phyloP scores from a whole-genome alignment of 2,113 vertebrate species.

The Echinops telfairi region DNA sequence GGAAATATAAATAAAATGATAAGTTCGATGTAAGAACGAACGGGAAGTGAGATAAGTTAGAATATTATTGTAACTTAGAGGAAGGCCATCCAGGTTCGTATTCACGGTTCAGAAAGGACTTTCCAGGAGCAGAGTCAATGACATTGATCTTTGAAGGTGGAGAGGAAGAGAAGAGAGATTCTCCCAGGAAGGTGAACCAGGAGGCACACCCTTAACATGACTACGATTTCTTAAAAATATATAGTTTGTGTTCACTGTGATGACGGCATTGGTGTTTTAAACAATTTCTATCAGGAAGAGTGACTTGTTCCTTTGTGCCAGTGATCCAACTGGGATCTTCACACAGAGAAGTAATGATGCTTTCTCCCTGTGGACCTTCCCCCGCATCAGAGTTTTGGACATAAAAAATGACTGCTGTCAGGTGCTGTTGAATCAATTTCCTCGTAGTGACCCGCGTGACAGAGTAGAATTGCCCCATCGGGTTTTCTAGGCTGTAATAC shows the following conservation, averaged over 20 bases:
- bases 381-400: neutral
- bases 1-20: neutral
- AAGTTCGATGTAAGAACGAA: neutral
- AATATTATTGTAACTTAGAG: neutral
- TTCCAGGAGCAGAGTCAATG: neutral
- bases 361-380: neutral
- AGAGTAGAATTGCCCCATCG: neutral
- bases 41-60: neutral
- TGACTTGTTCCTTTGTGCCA: neutral
- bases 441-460: neutral
- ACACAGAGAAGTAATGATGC: neutral
- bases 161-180: neutral
- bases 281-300: neutral
- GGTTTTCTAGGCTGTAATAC: no score
- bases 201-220: neutral
- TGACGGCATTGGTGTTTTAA: slow-evolving; percentile 22
- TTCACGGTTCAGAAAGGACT: neutral
- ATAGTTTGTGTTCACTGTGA: neutral
- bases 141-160: neutral
- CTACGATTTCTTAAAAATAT: neutral
- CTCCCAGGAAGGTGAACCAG: neutral
- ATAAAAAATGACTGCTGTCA: neutral
- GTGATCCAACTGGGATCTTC: neutral
- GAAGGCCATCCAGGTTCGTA: neutral
- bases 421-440: neutral